Base-by-base conservation (phyloP, 1,140 invertebrate genomes). In the Lethrus apterus region DNA sequence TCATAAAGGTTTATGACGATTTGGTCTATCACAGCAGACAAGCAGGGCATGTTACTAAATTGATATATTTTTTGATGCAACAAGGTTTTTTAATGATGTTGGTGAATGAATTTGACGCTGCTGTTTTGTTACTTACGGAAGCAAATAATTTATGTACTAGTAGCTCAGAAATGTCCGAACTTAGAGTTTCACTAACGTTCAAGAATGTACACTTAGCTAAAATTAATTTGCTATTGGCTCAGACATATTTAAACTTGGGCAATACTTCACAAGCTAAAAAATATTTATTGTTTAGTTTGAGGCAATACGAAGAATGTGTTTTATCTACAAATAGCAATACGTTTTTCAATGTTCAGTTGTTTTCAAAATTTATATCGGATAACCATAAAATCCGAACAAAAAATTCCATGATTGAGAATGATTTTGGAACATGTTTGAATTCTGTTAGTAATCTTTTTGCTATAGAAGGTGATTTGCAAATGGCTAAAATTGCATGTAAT, bases 391-490 rank as follows among this genome's bases (percentile, higher is more conserved):
- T 38, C 10, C 9, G 24, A 9, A 7, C 50, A 33, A 43, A 63
- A 43, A 58, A 60, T 40, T 51, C 29, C 4, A 51, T 53, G 31
- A 49, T 68, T 24, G 60, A 64, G 41, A 46, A 52, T 15, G 66
- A 71, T 54, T 65, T 63, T n/a, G 55, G 69, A 33, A 60, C 60
- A 56, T 72, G 64, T 50, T 55, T 71, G 18, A 70, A 68, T 47
- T 46, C 64, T 34, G 59, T 65, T n/a, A 64, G 56, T 19, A 59
- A 62, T 8, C 67, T 60, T 50, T 58, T 60, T 35, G 57, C 60
- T 18, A 58, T 58, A 14, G 54, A 62, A 18, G 60, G 59, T 8
- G 63, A 68, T 10, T 52, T 69, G 38, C 44, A 64, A 35, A 36
- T 68, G 33, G 60, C 66, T 10, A 61, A 64, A 51, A 55, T 43